Percentiles rank a stretch among this genome's conserved stretches.
Conservation (phyloP, 2,113 vertebrate genomes). For the Amia ocellicauda region DNA sequence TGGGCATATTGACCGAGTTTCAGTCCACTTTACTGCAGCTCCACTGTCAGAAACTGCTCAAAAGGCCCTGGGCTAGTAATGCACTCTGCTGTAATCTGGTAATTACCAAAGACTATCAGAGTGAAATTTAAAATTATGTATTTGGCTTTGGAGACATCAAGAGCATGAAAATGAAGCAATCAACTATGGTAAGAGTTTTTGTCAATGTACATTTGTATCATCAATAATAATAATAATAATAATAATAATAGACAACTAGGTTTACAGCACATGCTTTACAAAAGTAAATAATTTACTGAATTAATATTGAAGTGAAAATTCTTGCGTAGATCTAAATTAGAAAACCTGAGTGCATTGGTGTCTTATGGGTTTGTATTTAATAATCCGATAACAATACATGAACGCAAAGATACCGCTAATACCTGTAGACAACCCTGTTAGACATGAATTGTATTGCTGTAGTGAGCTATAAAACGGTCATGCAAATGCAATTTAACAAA, state of each 20-base stretch:
- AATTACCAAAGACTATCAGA: slow-evolving; percentile 19
- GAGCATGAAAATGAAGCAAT: slow-evolving; percentile 47
- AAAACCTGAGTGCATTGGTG: not conserved
- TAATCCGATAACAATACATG: not conserved
- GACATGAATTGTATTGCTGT: not conserved
- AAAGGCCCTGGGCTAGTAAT: slow-evolving; percentile 23
- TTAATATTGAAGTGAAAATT: no score
- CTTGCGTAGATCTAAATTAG: not conserved
- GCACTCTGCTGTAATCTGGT: slow-evolving; percentile 14
- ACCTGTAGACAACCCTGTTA: slow-evolving; percentile 5
- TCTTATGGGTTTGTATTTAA: not conserved
- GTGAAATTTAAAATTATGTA: slow-evolving; percentile 31
- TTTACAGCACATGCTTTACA: no score
- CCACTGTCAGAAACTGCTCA: slow-evolving; percentile 31
- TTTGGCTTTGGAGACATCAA: slow-evolving; percentile 44
- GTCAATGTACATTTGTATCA: slow-evolving; percentile 25
- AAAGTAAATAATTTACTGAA: no score
- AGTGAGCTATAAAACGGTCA: slow-evolving; percentile 13
- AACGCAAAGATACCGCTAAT: not conserved
- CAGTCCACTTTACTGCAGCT: slow-evolving; percentile 3
- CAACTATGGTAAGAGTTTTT: slow-evolving; percentile 54
- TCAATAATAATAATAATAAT: slow-evolving; percentile 27
- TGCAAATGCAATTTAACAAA: not conserved
- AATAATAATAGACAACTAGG: slow-evolving; percentile 18
- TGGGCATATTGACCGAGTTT: slow-evolving; percentile 46